A percentile compares a stretch with the other conserved stretches of the same genome.
These are phyloP conservation scores for Bombus vancouverensis DNA, from an alignment of 1,140 invertebrate genomes.

Conservation along the genomic window DNA sequence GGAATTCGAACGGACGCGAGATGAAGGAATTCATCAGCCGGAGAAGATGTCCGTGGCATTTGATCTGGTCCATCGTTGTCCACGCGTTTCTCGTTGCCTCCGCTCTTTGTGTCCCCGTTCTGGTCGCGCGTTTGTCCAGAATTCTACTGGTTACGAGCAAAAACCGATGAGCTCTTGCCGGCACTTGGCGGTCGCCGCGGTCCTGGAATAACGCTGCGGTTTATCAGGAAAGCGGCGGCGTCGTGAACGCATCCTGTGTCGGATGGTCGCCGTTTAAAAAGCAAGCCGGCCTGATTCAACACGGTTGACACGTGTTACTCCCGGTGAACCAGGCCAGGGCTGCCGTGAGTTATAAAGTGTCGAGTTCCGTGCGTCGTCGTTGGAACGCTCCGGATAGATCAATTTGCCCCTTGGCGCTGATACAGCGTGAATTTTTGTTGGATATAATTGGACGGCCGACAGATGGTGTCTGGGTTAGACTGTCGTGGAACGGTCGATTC, in stretches of 20 bases:
- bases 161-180: conserved; percentile 14
- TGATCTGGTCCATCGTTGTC: neutral
- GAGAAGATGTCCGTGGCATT: conserved; percentile 10
- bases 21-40: conserved; percentile 67
- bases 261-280: conserved; percentile 2
- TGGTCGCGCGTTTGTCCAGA: conserved; percentile 12
- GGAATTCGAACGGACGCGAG: conserved; percentile 49
- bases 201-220: conserved; percentile 44
- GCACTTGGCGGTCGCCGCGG: neutral
- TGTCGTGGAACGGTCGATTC: neutral
- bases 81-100: neutral
- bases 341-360: conserved; percentile 28
- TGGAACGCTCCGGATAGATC: conserved; percentile 29
- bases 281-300: neutral
- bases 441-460: conserved; percentile 29
- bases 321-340: too few relatives aligned
- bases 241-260: neutral
- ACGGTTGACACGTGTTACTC: conserved; percentile 33
- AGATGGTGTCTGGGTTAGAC: conserved; percentile 10
- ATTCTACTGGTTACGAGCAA: conserved; percentile 7
- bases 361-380: neutral
- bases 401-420: conserved; percentile 26
- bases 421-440: conserved; percentile 1
- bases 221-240: neutral
- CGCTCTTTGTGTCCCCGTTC: neutral